These are phyloP conservation scores for Petaurus breviceps DNA, from an alignment of 2,113 vertebrate species.

Conservation along the genomic window DNA sequence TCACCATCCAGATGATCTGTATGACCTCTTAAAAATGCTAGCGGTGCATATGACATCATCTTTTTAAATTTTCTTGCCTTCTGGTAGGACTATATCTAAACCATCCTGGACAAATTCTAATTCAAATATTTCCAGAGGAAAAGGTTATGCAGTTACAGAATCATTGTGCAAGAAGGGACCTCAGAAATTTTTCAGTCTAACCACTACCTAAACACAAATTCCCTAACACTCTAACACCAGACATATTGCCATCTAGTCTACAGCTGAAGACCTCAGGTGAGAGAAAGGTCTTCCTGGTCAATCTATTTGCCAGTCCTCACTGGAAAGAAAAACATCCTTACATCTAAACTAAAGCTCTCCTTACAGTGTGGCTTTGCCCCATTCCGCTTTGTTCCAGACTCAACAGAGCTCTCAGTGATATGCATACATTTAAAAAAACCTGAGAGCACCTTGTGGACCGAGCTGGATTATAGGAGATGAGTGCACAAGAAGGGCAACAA, in stretches of 20 bases:
- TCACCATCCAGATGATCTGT: not conserved
- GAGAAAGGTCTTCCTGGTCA: not conserved
- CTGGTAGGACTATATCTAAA: not conserved
- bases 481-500: accelerated
- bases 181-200: not conserved
- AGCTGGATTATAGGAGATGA: accelerated
- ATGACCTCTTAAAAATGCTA: not conserved
- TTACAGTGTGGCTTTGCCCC: not conserved
- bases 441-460: accelerated
- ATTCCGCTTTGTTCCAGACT: not conserved
- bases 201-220: not conserved
- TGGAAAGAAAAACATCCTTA: not conserved
- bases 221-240: not conserved
- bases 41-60: no score
- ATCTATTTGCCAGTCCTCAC: not conserved
- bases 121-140: accelerated
- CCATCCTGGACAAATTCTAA: accelerated
- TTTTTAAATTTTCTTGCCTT: not conserved
- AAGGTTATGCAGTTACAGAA: not conserved
- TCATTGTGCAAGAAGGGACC: not conserved
- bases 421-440: not conserved
- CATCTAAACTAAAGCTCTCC: not conserved
- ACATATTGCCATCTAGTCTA: not conserved
- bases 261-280: not conserved
- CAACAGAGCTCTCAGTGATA: not conserved